Evolutionary conservation across 2,797 vertebrate genomes (phyloP).

Genomic region (Pangasius djambal): DNA sequence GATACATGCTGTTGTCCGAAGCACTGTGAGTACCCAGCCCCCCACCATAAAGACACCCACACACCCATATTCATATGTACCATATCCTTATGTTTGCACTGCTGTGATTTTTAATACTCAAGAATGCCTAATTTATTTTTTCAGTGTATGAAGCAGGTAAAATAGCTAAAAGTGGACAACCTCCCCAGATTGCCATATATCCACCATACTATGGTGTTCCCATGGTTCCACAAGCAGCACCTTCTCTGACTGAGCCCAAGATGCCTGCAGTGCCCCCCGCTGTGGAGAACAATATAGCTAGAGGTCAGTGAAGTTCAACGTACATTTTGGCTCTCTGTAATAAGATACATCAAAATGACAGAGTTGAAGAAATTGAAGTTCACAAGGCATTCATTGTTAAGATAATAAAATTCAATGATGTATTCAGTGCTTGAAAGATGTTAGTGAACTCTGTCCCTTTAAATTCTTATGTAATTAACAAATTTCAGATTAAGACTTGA

Average conservation of each 20-base stretch:
- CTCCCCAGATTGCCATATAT: constrained; percentile 82
- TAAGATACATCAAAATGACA: not conserved
- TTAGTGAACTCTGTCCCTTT: not conserved
- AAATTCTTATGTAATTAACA: not conserved
- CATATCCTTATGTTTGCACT: not conserved
- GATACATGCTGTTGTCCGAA: constrained; percentile 96
- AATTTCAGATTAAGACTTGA: not conserved
- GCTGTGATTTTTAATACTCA: constrained; percentile 1
- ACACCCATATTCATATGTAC: not conserved
- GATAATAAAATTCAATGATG: not conserved
- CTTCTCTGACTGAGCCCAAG: constrained; percentile 82
- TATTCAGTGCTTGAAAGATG: not conserved
- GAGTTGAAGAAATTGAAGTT: not conserved
- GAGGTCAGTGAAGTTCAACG: constrained; percentile 66
- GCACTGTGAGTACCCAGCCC: constrained; percentile 81
- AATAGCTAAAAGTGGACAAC: constrained; percentile 83
- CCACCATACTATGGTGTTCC: constrained; percentile 89
- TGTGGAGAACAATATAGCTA: constrained; percentile 70
- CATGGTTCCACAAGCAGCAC: constrained; percentile 79
- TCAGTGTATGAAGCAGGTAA: constrained; percentile 95
- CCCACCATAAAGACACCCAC: not conserved
- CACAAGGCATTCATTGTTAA: not conserved
- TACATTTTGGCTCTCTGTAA: not conserved
- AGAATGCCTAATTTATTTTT: not conserved
- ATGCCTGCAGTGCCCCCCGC: constrained; percentile 77